Percentiles rank a stretch among this genome's conserved stretches.
phyloP scores from a whole-genome alignment of 2,888 invertebrate species.

The Drosophila niveifrons region DNA sequence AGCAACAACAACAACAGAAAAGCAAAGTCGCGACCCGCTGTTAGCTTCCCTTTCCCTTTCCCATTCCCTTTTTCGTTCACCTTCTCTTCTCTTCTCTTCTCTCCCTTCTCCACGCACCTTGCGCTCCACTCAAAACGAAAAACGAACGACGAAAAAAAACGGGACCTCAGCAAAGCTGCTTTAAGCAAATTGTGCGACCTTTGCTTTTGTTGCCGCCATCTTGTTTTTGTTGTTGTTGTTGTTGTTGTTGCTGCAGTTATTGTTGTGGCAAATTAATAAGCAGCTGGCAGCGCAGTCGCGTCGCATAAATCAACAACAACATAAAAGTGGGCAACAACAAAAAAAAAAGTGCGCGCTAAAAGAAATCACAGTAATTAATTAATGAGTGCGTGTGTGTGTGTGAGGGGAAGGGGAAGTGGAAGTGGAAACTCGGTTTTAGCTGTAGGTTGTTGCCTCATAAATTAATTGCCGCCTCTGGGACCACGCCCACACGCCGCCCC shows the following conservation, averaged over 20 bases:
- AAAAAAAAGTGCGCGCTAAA: slow-evolving; percentile 51
- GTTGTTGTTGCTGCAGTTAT: slow-evolving; percentile 45
- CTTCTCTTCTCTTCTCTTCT: too few relatives aligned
- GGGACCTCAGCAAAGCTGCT: slow-evolving; percentile 18
- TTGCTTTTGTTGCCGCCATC: slow-evolving; percentile 37
- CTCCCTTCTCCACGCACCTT: background rate
- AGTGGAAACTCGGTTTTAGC: slow-evolving; percentile 8
- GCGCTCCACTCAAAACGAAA: background rate
- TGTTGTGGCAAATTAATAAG: slow-evolving; percentile 73
- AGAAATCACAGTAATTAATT: slow-evolving; percentile 78
- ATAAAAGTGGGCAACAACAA: slow-evolving; percentile 16
- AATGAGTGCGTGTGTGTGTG: slow-evolving; percentile 34
- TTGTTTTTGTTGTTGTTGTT: slow-evolving; percentile 11
- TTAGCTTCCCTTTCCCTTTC: background rate
- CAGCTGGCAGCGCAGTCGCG: slow-evolving; percentile 51
- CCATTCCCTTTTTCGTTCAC: too few relatives aligned
- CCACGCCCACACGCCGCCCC: slow-evolving; percentile 40
- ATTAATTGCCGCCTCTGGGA: slow-evolving; percentile 60
- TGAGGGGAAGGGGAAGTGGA: slow-evolving; percentile 15
- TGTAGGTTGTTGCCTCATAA: slow-evolving; percentile 50
- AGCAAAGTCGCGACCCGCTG: background rate
- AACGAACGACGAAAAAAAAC: background rate
- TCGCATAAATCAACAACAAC: slow-evolving; percentile 63
- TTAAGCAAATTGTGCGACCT: slow-evolving; percentile 55
- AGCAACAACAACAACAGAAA: background rate